Conservation (phyloP, 2,113 vertebrate genomes). For the Poecile atricapillus region DNA sequence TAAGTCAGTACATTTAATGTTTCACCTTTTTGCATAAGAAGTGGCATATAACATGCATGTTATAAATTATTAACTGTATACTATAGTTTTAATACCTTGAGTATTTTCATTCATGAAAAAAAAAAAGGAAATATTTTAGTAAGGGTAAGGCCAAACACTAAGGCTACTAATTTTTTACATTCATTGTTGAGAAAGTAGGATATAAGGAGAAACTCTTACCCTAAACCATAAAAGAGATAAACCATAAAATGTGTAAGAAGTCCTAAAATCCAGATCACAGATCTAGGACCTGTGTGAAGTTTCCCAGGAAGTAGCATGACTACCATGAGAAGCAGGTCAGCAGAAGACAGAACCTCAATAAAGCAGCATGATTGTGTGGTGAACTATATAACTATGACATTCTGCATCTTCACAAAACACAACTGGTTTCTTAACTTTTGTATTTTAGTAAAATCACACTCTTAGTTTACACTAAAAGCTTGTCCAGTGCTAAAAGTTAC, state of each 20-base stretch:
- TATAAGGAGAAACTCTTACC: background rate
- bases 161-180: background rate
- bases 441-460: background rate
- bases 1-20: background rate
- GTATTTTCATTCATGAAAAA: background rate
- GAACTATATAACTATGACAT: background rate
- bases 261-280: background rate
- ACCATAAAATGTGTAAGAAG: background rate
- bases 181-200: background rate
- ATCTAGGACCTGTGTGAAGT: background rate
- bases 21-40: background rate
- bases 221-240: background rate
- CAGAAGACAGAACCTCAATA: background rate
- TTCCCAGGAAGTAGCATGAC: background rate
- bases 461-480: background rate
- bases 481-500: background rate
- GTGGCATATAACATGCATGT: background rate
- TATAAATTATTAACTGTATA: background rate
- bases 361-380: background rate
- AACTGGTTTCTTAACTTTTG: background rate
- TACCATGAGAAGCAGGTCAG: background rate
- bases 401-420: background rate
- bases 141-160: background rate
- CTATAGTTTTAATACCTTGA: background rate
- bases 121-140: background rate